Base-by-base conservation (phyloP, 2,797 vertebrate genomes). In the Emys orbicularis region DNA sequence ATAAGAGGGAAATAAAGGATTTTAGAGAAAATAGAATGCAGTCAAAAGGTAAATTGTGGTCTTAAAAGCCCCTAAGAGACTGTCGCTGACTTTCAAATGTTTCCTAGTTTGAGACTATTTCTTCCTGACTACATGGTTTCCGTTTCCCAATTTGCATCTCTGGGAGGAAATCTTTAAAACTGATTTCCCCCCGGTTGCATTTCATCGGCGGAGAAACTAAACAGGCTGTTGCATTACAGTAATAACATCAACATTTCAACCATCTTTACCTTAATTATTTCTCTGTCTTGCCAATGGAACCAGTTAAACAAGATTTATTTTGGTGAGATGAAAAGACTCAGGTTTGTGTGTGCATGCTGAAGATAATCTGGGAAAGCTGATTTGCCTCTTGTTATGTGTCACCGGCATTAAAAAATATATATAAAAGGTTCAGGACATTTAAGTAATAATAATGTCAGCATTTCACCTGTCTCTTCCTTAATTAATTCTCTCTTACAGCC, bases 1-100 rank as follows among this genome's bases (percentile, higher is more conserved):
- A 98, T 98, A 98, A 97, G 93, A 95, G n/a, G 94, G 98, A 98
- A 98, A 98, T 96, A 98, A 98, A 98, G 98, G 98, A 98, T 98
- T 97, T 97, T 92, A 87, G 96, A 98, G 98, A 97, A 98, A 98
- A 98, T 87, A 97, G 98, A 97, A 98, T 88, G 96, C 96, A 97
- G 97, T 98, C 97, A 97, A 98, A 98, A 98, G 97, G 98, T 98
- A 98, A 98, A 98, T 96, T 97, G 97, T 98, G 96, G 97, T 95
- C 97, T 98, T 98, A 98, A 97, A 96, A 97, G 98, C 95, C 96
- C 98, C 97, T 93, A 49, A 94, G 98, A 98, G 98, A 97, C 88
- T 83, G 97, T 91, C 97, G 92, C 89, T 34, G 94, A 91, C 94
- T 97, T 95, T 95, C 95, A 96, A 97, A 97, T 88, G 95, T 97